Base-by-base conservation (phyloP, 2,113 vertebrate species). In the Prionailurus bengalensis region DNA sequence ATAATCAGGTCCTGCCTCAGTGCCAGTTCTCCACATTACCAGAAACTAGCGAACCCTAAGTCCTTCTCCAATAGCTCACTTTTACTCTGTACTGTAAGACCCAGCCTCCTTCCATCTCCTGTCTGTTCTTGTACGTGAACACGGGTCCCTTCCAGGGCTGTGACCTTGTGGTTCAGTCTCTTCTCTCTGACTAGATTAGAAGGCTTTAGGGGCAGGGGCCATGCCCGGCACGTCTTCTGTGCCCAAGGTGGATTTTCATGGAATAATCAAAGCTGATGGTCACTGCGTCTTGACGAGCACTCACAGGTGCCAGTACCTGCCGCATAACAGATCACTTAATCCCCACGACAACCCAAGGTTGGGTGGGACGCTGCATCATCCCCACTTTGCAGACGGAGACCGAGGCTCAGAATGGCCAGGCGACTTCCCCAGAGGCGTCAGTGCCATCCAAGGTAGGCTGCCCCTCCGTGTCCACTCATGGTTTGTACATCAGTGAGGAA, bases 211-310 rank as follows among this genome's bases (percentile, higher is more conserved):
- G 58, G 4, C 39, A 17, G 66, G 61, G 33, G 42, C 68, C 39
- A 1, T 0, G 3, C 70, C 15, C 3, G 4, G n/a, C 6, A 2
- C 16, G 1, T 65, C 3, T 12, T 5, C 88, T 33, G 55, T 3
- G 12, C 36, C 42, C n/a, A 0, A 0, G 9, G 3, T 25, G 36
- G 11, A 0, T 1, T 21, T n/a, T 55, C 3, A 0, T 4, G 27
- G 23, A 33, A 12, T 14, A 33, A 23, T 3, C 3, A 16, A 39
- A 55, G 48, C 29, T 9, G 23, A 13, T 1, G 6, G 31, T 23
- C 63, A 36, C 12, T 4, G 33, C 4, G 42, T n/a, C 61, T 53
- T 0, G 3, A 16, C 1, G 23, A 25, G 55, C 11, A 5, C 5
- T 3, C 70, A 16, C 13, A 0, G 6, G 9, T 3, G 61, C 31